Conservation (phyloP, 2,797 vertebrate species). For the Linurgus olivaceus region DNA sequence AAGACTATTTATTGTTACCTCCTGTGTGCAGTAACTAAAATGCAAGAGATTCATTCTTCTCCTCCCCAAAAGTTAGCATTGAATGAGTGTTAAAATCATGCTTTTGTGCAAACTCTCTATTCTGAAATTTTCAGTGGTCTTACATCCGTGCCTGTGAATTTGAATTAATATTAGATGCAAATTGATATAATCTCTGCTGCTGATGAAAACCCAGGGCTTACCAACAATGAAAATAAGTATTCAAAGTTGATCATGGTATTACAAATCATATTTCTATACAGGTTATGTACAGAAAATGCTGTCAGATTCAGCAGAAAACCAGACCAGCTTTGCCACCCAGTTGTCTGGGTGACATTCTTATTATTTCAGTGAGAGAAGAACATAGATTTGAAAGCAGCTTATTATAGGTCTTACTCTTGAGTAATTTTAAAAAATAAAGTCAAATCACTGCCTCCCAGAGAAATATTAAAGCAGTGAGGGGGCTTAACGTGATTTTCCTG, state of each 20-base stretch:
- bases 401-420: neutral
- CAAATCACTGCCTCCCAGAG: neutral
- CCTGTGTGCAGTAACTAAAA: neutral
- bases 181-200: neutral
- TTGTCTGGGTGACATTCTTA: neutral
- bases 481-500: neutral
- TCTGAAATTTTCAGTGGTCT: neutral
- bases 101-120: neutral
- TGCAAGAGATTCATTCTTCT: neutral
- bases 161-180: neutral
- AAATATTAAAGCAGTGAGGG: neutral
- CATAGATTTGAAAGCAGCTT: neutral
- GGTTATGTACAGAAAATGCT: neutral
- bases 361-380: neutral
- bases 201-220: neutral
- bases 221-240: neutral
- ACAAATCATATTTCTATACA: neutral
- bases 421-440: neutral
- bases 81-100: neutral
- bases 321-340: neutral
- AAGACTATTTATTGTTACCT: neutral
- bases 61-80: neutral
- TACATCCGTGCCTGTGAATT: neutral
- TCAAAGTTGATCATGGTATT: accelerated
- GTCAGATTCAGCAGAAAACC: neutral